Conservation (phyloP, 2,888 invertebrate genomes). For the Heterodera filipjevi region DNA sequence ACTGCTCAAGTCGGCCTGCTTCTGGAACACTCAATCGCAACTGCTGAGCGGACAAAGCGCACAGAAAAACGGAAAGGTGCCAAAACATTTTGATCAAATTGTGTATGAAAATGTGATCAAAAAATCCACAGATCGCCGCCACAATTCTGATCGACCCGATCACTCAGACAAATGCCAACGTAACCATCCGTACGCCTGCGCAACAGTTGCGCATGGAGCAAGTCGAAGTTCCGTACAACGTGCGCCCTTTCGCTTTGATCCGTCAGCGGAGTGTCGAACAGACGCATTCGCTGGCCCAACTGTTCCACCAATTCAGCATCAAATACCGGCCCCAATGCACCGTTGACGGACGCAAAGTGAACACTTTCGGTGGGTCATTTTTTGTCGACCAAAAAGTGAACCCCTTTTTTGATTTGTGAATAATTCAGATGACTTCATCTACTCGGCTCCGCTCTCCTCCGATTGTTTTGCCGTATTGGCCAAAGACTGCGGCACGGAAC, state of each 20-base stretch:
- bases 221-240: conserved; percentile 40
- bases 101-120: neutral
- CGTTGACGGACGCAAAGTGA: conserved; percentile 43
- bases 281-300: conserved; percentile 37
- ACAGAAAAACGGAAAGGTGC: conserved; percentile 14
- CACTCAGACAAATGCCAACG: conserved; percentile 52
- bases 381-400: neutral
- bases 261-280: conserved; percentile 18
- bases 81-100: neutral
- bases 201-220: conserved; percentile 45
- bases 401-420: neutral
- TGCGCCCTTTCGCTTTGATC: conserved; percentile 31
- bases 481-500: conserved; percentile 62
- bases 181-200: conserved; percentile 54
- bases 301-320: conserved; percentile 18
- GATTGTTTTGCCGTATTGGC: conserved; percentile 66
- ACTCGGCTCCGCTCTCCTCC: conserved; percentile 22
- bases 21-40: conserved; percentile 43
- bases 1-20: conserved; percentile 51
- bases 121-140: conserved; percentile 35
- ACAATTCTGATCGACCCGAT: conserved; percentile 56
- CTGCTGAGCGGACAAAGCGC: conserved; percentile 31
- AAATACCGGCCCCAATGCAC: conserved; percentile 39
- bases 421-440: conserved; percentile 18
- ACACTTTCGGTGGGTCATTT: conserved; percentile 59